Evolutionary conservation across 2,113 vertebrate species (phyloP).

Genomic region (Hypocryptadius cinnamomeus): DNA sequence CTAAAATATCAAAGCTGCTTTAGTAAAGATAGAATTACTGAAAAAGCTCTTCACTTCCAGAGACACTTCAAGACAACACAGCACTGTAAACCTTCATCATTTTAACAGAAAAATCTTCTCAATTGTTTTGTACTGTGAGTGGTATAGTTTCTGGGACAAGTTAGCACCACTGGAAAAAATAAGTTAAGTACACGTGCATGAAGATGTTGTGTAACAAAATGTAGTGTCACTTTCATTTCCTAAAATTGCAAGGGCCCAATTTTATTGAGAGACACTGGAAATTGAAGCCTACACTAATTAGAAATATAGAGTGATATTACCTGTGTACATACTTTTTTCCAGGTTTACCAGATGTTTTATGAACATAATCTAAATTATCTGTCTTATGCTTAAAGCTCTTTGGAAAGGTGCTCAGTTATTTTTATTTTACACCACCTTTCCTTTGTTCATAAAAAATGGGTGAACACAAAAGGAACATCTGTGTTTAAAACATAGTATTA

Average conservation of each 20-base stretch:
- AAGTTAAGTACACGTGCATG: fast-evolving
- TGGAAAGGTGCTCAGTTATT: background rate
- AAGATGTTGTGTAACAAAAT: background rate
- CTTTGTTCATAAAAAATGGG: background rate
- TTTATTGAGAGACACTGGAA: background rate
- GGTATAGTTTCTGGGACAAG: background rate
- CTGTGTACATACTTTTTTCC: background rate
- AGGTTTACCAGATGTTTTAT: background rate
- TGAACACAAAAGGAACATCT: background rate
- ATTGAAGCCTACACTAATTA: background rate
- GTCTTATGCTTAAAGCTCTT: background rate
- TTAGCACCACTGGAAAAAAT: background rate
- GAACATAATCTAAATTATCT: background rate
- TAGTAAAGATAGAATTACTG: background rate
- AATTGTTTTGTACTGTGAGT: background rate
- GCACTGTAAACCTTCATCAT: background rate
- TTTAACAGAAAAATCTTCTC: background rate
- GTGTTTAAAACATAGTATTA: background rate
- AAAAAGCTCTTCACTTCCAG: background rate
- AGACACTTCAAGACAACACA: background rate
- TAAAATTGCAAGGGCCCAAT: background rate
- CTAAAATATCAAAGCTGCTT: background rate
- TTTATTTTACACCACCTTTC: background rate
- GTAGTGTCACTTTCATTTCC: background rate
- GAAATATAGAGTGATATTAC: background rate